Evolutionary conservation across 1,140 invertebrate genomes (phyloP).

Genomic region (Brachionus paranguensis): DNA sequence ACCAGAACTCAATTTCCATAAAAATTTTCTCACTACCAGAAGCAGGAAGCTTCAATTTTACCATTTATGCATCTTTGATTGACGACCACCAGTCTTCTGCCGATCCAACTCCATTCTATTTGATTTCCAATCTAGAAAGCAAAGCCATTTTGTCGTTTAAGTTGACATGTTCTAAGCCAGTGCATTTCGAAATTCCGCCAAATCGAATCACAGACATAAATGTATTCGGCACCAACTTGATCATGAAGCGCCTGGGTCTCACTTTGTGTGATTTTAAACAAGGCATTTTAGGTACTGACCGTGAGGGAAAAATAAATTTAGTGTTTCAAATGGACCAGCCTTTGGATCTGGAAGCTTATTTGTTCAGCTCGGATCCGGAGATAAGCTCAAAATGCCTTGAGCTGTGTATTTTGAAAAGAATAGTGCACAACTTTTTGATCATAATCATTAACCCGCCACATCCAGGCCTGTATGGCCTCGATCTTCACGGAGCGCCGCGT

Average conservation of each 20-base stretch:
- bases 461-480: constrained; percentile 21
- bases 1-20: background rate
- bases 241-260: background rate
- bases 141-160: constrained; percentile 15
- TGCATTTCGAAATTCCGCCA: constrained; percentile 1
- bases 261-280: constrained; percentile 9
- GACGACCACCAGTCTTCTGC: background rate
- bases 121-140: background rate
- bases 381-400: constrained; percentile 38
- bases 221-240: constrained; percentile 6
- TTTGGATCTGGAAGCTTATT: constrained; percentile 13
- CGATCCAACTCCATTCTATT: background rate
- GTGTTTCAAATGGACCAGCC: constrained; percentile 19
- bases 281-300: constrained; percentile 27
- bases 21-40: constrained; percentile 12
- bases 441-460: constrained; percentile 24
- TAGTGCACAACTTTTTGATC: constrained; percentile 29
- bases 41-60: background rate
- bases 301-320: constrained; percentile 29
- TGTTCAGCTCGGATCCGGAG: constrained; percentile 13
- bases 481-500: background rate
- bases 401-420: background rate
- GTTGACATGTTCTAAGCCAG: background rate
- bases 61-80: background rate
- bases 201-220: constrained; percentile 29